Evolutionary conservation across 2,888 invertebrate species (phyloP), one percentile per base, ranked within the genome.

Genomic region (Epinotia ramella): DNA sequence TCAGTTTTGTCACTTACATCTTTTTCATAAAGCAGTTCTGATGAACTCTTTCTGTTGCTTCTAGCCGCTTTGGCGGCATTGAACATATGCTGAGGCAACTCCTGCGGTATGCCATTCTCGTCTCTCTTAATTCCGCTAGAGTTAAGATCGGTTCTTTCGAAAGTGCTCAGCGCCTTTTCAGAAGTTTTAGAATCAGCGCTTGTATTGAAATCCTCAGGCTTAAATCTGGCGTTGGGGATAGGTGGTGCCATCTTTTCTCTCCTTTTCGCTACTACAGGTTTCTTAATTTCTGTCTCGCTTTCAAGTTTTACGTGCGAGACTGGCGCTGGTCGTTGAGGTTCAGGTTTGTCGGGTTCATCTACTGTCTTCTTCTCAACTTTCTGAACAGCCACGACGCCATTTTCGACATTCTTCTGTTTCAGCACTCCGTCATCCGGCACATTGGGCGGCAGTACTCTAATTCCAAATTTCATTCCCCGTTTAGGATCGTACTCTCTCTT

Each of bases 61-160:
- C 95, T 93, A 0, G 97, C 97, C 1, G 96, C 96, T 85, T 95
- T 95, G 0, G 96, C 97, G 0, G 97, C 97, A 71, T 96, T 96
- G 77, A 96, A 91, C 92, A 97, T 96, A 79, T 96, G 96, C 76
- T 95, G 95, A 4, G 97, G 97, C 79, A 97, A 93, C 83, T 97
- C 97, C 83, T 96, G 95, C 66, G 96, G 96, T 81, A 97, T 95
- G 46, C 96, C 95, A 82, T 95, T 93, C 79, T 94, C 90, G 81
- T 95, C 95, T 80, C 96, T 85, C 84, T 94, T 95, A 40, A 96
- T 96, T 53, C 96, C 95, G 73, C 96, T 95, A 57, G 95, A 95
- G 81, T 95, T 95, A 0, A 95, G 82, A 79, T 94, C 95, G 71
- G 92, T 88, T 81, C 95, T 90, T 62, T 89, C 84, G 77, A 94